Conservation (phyloP, 2,888 invertebrate genomes). For the Tenthredo notha region DNA sequence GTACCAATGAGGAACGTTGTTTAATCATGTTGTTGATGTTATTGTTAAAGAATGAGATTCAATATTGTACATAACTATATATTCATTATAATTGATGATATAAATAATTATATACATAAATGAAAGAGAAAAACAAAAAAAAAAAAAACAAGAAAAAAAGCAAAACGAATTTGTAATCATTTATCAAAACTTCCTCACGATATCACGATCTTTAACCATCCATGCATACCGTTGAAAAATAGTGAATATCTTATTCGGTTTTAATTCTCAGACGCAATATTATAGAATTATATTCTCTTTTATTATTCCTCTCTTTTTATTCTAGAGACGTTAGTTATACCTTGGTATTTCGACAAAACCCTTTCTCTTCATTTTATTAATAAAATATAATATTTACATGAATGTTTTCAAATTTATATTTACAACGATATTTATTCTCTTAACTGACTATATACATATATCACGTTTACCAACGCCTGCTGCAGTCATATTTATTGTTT, state of each 20-base stretch:
- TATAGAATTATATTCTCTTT: neutral
- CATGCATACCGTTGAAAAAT: too few species aligned
- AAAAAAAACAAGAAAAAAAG: neutral
- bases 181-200: neutral
- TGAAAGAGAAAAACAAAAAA: slow-evolving; percentile 10
- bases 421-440: neutral
- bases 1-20: slow-evolving; percentile 79
- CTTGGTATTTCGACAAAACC: neutral
- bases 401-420: neutral
- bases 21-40: slow-evolving; percentile 88
- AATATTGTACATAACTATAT: slow-evolving; percentile 89
- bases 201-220: neutral
- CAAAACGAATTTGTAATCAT: slow-evolving; percentile 53
- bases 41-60: slow-evolving; percentile 88
- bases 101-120: slow-evolving; percentile 70
- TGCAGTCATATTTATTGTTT: neutral
- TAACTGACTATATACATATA: neutral
- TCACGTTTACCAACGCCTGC: neutral
- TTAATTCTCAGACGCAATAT: too few species aligned
- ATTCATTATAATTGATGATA: slow-evolving; percentile 85
- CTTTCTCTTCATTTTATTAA: neutral
- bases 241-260: too few species aligned
- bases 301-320: neutral
- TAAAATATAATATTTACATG: slow-evolving; percentile 16
- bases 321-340: neutral